Base-by-base conservation (phyloP, 2,797 vertebrate genomes). In the Loriculus beryllinus region DNA sequence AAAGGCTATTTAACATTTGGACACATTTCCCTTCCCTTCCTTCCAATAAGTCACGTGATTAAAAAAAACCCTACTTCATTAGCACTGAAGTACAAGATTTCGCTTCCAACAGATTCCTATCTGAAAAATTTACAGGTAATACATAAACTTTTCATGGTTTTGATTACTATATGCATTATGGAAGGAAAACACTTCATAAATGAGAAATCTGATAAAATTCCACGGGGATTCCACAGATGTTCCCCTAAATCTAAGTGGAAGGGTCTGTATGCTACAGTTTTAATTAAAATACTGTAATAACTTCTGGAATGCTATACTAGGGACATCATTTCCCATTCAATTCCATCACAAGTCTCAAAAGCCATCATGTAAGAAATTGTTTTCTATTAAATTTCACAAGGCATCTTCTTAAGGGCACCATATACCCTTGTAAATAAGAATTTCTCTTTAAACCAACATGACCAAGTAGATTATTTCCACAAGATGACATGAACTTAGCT, bases 121-220 rank as follows among this genome's bases (percentile, higher is more conserved):
- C 68, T 75, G 45, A 78, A 83, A 74, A 74, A 82, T n/a, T 80
- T 95, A 64, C 64, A 92, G 51, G 29, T 68, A 71, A 74, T 21
- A 70, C 4, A 63, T 29, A 86, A 88, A 67, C 10, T 33, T 79
- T 63, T 42, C 17, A 80, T 7, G 43, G 8, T 76, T 84, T 76
- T 64, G 25, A 82, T 59, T 93, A 68, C 43, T 35, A 28, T 22
- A 63, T 37, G 25, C 52, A 57, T 43, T 77, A 74, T 2, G 4
- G n/a, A 84, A 92, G 88, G 21, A 76, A 93, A 94, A 85, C 2
- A 57, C 67, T 82, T 80, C 67, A 19, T 63, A 86, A 92, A 70
- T 52, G 2, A 94, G 71, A 94, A 70, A 82, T 77, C 3, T 0
- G 0, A 42, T 22, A 39, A 13, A 49, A 87, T 67, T 92, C 70